These are phyloP conservation scores for Argyresthia goedartella DNA, from an alignment of 2,888 invertebrate genomes.

Conservation along the genomic window DNA sequence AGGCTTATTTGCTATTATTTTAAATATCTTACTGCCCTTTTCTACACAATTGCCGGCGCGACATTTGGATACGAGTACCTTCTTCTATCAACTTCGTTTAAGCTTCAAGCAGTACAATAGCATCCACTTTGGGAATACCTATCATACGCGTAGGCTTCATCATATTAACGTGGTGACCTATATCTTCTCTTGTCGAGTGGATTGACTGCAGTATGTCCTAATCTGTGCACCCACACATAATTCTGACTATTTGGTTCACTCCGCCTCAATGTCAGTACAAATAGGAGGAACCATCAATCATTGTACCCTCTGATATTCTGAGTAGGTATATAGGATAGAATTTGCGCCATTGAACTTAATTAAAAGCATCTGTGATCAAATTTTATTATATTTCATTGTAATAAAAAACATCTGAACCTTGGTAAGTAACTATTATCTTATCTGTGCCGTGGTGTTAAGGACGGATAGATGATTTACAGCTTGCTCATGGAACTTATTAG, in stretches of 20 bases:
- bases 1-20: too few relatives aligned
- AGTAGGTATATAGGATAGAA: neutral
- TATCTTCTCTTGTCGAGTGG: constrained; percentile 18
- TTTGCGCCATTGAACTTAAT: neutral
- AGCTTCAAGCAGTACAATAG: too few relatives aligned
- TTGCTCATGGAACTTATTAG: too few relatives aligned
- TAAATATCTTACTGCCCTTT: too few relatives aligned
- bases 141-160: neutral
- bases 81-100: too few relatives aligned
- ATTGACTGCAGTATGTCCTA: constrained; percentile 19
- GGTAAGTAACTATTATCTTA: too few relatives aligned
- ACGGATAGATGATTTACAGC: too few relatives aligned
- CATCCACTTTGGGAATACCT: too few relatives aligned
- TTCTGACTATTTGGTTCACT: constrained; percentile 5
- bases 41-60: too few relatives aligned
- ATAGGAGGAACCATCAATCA: constrained; percentile 1
- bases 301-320: constrained; percentile 1
- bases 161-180: constrained; percentile 22
- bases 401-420: too few relatives aligned
- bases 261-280: constrained; percentile 4
- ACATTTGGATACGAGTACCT: too few relatives aligned
- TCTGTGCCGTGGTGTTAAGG: too few relatives aligned
- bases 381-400: neutral
- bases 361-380: neutral
- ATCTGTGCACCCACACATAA: constrained; percentile 39